Base-by-base conservation (phyloP, 1,140 invertebrate species). In the Meloidogyne chitwoodi region DNA sequence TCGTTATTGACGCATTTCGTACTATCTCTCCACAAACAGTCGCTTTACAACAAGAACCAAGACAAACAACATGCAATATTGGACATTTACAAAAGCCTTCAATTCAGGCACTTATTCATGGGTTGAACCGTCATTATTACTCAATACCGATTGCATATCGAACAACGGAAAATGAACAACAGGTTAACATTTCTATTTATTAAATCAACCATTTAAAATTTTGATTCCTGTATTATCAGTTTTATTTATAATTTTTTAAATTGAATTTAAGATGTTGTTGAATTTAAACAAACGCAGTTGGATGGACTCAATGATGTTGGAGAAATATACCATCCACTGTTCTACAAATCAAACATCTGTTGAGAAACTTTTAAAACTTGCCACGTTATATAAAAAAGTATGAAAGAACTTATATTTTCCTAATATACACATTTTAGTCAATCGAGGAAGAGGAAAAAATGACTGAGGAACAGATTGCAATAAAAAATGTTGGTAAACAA, bases 391-490 rank as follows among this genome's bases (percentile, higher is more conserved):
- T 87, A 97, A 98, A 87, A 99, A 99, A 90, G 92, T 93, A 44
- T 0, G 14, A 26, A 26, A 27, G 14, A 0, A 14, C 62, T n/a
- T 11, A 12, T 68, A 6, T 31, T 0, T 24, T 29, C 2, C 14
- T 68, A 31, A 14, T 31, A 22, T 69, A 22, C 10, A 78, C n/a
- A 31, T 74, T 68, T 14, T 56, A 85, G 81, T 93, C 95, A 61
- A 89, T 99, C 63, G 96, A 99, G 89, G 97, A 99, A 84, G 97
- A 99, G 89, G 96, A 99, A 88, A 98, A 97, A 88, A 98, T 99
- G 95, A 99, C 96, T n/a, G 93, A 94, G 0, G 95, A 99, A 88
- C 96, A 99, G 88, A 89, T 99, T 87, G 96, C 96, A 19, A 98
- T 99, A 82, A 99, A 99, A 88, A 99, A 99, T 90, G 96, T 99